Conservation (phyloP, 2,113 vertebrate species). For the Cnemophilus loriae region DNA sequence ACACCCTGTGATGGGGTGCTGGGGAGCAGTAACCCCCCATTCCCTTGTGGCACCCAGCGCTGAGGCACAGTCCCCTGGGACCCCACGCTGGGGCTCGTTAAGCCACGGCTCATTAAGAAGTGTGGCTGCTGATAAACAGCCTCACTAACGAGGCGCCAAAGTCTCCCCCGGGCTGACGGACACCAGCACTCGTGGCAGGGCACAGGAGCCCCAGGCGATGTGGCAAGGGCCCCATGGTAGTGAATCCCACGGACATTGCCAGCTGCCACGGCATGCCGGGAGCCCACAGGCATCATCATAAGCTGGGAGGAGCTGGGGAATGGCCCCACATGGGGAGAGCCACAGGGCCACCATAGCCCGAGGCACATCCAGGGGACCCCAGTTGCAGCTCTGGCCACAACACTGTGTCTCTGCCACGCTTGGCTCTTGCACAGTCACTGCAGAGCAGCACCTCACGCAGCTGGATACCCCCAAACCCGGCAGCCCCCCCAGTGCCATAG, state of each 20-base stretch:
- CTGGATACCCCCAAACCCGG: fast-evolving
- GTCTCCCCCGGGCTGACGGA: neutral
- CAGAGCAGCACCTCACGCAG: neutral
- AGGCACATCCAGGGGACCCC: neutral
- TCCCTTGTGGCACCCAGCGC: neutral
- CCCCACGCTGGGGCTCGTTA: neutral
- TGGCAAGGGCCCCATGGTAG: neutral
- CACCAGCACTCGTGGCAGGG: neutral
- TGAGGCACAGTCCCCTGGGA: neutral
- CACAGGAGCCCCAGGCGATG: neutral
- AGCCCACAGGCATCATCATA: neutral
- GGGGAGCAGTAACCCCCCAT: neutral
- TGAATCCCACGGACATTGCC: neutral
- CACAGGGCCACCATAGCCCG: fast-evolving
- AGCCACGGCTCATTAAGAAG: neutral
- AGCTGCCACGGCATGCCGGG: neutral
- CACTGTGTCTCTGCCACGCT: fast-evolving
- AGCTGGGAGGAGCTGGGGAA: neutral
- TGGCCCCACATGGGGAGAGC: neutral
- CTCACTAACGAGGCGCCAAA: neutral
- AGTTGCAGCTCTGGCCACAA: fast-evolving
- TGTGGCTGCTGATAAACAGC: conserved; percentile 19
- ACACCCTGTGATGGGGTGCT: neutral
- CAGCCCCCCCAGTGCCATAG: neutral
- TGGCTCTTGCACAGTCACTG: neutral